phyloP scores from a whole-genome alignment of 2,113 vertebrate genomes.

The Cheirogaleus medius region DNA sequence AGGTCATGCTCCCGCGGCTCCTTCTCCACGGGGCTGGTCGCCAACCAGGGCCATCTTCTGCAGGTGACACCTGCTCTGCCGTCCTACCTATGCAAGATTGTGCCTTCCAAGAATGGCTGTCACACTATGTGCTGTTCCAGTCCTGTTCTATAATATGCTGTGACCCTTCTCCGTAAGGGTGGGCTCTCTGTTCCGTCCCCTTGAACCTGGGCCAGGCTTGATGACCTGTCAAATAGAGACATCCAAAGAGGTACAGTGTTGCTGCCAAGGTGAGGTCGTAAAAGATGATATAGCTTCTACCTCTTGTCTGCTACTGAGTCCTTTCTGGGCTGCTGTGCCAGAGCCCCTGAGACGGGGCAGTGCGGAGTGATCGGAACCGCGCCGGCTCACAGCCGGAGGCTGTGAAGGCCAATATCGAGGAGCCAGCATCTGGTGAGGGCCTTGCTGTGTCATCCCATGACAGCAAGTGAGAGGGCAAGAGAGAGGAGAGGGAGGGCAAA shows the following conservation, averaged over 20 bases:
- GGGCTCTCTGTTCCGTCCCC: neutral
- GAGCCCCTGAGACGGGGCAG: neutral
- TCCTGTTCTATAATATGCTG: neutral
- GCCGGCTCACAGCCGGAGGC: neutral
- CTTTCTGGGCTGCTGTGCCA: neutral
- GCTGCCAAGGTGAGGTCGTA: neutral
- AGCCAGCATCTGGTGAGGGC: neutral
- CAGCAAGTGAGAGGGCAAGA: no score
- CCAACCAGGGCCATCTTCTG: neutral
- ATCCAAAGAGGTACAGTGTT: neutral
- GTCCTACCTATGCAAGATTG: neutral
- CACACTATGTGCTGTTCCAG: neutral
- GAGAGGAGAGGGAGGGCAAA: neutral
- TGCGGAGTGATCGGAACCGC: neutral
- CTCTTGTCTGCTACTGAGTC: neutral
- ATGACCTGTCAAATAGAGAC: neutral
- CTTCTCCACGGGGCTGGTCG: neutral
- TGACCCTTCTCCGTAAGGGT: neutral
- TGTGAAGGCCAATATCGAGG: neutral
- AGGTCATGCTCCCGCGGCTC: neutral
- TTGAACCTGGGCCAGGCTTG: neutral
- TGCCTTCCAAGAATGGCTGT: neutral
- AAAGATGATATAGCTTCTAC: neutral
- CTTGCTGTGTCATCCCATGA: neutral
- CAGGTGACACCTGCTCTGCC: neutral